Percentiles rank a stretch among this genome's conserved stretches.
Conservation (phyloP, 2,888 invertebrate species). For the Eutolmus rufibarbis region DNA sequence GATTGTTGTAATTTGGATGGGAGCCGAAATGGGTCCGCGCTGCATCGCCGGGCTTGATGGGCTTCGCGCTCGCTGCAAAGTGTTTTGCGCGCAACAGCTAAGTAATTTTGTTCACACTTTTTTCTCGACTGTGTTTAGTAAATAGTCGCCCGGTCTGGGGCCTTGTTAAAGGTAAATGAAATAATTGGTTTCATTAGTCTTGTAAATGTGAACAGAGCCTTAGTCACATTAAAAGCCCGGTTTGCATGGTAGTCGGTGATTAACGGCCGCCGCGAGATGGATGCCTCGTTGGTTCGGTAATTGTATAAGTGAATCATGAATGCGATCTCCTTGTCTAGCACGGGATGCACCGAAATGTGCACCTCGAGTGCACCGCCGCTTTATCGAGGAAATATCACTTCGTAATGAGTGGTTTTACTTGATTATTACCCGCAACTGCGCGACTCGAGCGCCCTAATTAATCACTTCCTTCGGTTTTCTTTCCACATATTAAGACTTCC, state of each 20-base stretch:
- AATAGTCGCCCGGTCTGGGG: conserved; percentile 21
- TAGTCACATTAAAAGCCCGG: background rate
- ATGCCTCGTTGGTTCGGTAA: conserved; percentile 29
- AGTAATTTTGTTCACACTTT: conserved; percentile 41
- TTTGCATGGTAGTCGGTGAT: conserved; percentile 26
- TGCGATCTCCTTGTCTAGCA: background rate
- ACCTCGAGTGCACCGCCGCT: background rate
- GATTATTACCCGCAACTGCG: conserved; percentile 13
- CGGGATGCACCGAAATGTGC: background rate
- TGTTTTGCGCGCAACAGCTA: conserved; percentile 26
- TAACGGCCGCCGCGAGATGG: conserved; percentile 17
- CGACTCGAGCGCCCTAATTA: conserved; percentile 17
- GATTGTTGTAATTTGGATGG: conserved; percentile 40
- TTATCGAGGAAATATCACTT: conserved; percentile 29
- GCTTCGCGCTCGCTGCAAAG: conserved; percentile 12
- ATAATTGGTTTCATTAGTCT: conserved; percentile 49
- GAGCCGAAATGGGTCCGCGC: background rate
- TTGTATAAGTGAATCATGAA: conserved; percentile 1
- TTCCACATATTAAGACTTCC: background rate
- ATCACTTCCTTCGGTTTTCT: conserved; percentile 17
- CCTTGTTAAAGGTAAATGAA: conserved; percentile 46
- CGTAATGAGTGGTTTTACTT: conserved; percentile 31
- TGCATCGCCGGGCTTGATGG: background rate
- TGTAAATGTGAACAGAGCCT: conserved; percentile 16
- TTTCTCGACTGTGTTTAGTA: conserved; percentile 21